These are phyloP conservation scores for Tiliacea citrago DNA, from an alignment of 2,888 invertebrate species.

Conservation along the genomic window DNA sequence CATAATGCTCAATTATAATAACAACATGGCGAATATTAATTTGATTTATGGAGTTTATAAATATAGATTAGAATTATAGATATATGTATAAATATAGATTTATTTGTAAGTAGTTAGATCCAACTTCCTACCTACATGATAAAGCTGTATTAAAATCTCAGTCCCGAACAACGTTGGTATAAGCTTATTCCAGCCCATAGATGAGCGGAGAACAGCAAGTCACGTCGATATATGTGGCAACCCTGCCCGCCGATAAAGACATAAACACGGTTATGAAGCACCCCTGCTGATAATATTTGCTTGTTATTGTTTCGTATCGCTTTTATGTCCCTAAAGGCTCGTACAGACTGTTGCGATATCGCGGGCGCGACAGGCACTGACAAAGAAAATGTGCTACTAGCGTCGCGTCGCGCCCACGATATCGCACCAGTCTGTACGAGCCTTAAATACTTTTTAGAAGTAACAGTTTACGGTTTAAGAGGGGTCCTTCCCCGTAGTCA, in stretches of 20 bases:
- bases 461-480: no score
- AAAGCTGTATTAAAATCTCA: slow-evolving; percentile 29
- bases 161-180: slow-evolving; percentile 12
- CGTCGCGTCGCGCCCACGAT: no score
- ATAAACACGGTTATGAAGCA: slow-evolving; percentile 79
- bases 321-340: slow-evolving; percentile 66
- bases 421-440: no score
- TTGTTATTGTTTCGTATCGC: slow-evolving; percentile 77
- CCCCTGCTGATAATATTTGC: slow-evolving; percentile 77
- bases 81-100: no score
- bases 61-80: no score
- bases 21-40: slow-evolving; percentile 53
- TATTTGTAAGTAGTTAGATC: neutral
- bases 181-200: slow-evolving; percentile 50
- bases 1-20: slow-evolving; percentile 55
- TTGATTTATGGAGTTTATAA: slow-evolving; percentile 39
- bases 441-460: slow-evolving; percentile 45
- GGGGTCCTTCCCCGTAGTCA: no score
- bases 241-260: slow-evolving; percentile 75
- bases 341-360: no score
- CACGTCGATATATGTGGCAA: slow-evolving; percentile 61
- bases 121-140: neutral
- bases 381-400: no score
- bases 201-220: slow-evolving; percentile 50
- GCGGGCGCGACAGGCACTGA: no score